A percentile compares a stretch with the other conserved stretches of the same genome.
These are phyloP conservation scores for Sylvicola cinctus DNA, from an alignment of 2,888 invertebrate species.

Conservation along the genomic window DNA sequence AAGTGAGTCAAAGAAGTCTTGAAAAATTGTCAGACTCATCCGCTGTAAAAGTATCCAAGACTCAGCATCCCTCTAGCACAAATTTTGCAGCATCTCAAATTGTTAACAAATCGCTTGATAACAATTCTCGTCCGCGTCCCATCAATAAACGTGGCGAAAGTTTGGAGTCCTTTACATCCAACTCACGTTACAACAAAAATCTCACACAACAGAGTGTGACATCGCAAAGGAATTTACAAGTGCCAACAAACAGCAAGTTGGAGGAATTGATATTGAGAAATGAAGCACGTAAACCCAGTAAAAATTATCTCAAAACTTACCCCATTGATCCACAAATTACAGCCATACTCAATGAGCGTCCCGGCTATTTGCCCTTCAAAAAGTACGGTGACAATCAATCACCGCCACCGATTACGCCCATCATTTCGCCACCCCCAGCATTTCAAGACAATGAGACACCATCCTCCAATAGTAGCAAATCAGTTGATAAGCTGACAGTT, in stretches of 20 bases:
- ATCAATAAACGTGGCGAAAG: no score
- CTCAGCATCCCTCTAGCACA: not conserved
- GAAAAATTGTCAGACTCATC: conserved; percentile 13
- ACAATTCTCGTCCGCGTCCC: no score
- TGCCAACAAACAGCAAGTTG: conserved; percentile 19
- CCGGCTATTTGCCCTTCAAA: conserved; percentile 24
- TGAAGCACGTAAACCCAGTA: conserved; percentile 12
- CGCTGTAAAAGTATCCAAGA: no score
- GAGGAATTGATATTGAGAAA: conserved; percentile 25
- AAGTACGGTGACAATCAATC: conserved; percentile 25
- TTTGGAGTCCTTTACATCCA: no score
- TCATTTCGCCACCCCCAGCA: conserved; percentile 47
- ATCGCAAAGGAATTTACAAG: conserved; percentile 3
- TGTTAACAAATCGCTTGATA: no score
- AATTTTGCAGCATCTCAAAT: no score
- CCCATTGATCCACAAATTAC: conserved; percentile 13
- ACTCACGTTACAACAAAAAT: not conserved
- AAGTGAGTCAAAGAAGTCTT: conserved; percentile 23
- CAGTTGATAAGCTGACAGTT: conserved; percentile 2
- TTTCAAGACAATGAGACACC: conserved; percentile 34
- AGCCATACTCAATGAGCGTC: conserved; percentile 22
- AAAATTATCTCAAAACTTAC: conserved; percentile 3
- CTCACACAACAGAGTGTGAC: conserved; percentile 1
- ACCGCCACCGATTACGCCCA: conserved; percentile 44
- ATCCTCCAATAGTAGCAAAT: conserved; percentile 1